A percentile compares a stretch with the other conserved stretches of the same genome.
phyloP scores from a whole-genome alignment of 2,888 invertebrate genomes.

The Pocota personata region DNA sequence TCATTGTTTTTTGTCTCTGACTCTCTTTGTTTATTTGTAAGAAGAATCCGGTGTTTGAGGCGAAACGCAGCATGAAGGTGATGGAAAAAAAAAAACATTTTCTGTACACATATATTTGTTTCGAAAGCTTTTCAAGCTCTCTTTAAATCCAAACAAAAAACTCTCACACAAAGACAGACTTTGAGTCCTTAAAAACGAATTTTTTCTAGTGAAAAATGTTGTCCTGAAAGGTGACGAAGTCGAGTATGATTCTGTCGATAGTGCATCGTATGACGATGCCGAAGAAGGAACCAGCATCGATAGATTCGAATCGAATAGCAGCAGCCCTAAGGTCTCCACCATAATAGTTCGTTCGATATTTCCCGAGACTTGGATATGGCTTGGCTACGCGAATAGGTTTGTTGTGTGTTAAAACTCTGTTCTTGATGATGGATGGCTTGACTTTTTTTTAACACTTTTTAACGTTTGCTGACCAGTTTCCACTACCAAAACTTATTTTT shows the following conservation, averaged over 20 bases:
- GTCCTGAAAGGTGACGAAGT: conserved; percentile 64
- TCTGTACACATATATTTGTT: neutral
- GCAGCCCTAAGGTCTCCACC: neutral
- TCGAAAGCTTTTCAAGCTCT: neutral
- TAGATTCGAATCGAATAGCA: conserved; percentile 57
- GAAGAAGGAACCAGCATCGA: conserved; percentile 49
- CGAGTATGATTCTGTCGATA: conserved; percentile 59
- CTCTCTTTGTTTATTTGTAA: conserved; percentile 4
- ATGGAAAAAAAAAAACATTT: conserved; percentile 26
- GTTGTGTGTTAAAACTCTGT: conserved; percentile 24
- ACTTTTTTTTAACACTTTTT: conserved; percentile 14
- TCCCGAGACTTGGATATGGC: conserved; percentile 73
- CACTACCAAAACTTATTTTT: conserved; percentile 28
- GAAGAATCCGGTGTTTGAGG: conserved; percentile 26
- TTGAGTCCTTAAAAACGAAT: conserved; percentile 11
- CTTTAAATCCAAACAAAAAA: neutral
- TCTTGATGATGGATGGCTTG: conserved; percentile 31
- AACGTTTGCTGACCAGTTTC: conserved; percentile 33
- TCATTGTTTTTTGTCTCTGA: neutral
- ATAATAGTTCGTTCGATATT: conserved; percentile 65
- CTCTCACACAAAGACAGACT: neutral
- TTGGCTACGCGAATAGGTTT: conserved; percentile 50
- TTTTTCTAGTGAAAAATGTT: conserved; percentile 45
- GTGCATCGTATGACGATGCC: conserved; percentile 43
- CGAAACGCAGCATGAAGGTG: conserved; percentile 52